Conservation (phyloP, 2,888 invertebrate species). For the Aproaerema taeniolella region DNA sequence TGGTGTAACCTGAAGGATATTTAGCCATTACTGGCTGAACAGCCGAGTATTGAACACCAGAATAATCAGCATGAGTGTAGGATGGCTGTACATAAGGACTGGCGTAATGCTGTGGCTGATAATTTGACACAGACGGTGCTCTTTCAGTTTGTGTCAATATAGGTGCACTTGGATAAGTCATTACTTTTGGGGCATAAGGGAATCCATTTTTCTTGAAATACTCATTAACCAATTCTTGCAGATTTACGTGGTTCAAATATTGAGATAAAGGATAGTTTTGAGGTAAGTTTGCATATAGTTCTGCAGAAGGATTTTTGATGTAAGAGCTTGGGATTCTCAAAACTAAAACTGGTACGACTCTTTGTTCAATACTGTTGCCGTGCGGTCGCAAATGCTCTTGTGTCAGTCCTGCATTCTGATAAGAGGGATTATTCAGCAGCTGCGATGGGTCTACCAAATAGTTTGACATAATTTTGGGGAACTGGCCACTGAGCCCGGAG, state of each 20-base stretch:
- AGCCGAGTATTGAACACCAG: constrained; percentile 67
- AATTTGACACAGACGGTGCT: constrained; percentile 25
- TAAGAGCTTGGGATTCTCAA: constrained; percentile 77
- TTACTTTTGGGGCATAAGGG: constrained; percentile 56
- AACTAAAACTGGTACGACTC: constrained; percentile 77
- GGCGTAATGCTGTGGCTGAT: constrained; percentile 55
- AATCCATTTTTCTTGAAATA: constrained; percentile 70
- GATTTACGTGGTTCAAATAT: constrained; percentile 72
- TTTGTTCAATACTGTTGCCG: constrained; percentile 48
- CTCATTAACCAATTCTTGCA: constrained; percentile 73
- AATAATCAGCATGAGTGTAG: constrained; percentile 60
- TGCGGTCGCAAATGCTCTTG: constrained; percentile 62
- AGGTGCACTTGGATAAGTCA: constrained; percentile 43
- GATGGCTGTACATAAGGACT: constrained; percentile 56
- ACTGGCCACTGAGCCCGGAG: constrained; percentile 61
- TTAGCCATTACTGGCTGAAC: constrained; percentile 70
- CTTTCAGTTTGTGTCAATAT: constrained; percentile 20
- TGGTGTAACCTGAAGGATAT: constrained; percentile 53
- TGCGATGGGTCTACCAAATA: constrained; percentile 66
- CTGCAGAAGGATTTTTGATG: constrained; percentile 67
- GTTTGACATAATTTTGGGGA: constrained; percentile 66
- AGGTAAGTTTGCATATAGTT: constrained; percentile 75
- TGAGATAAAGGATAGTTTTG: constrained; percentile 72
- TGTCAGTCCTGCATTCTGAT: constrained; percentile 69
- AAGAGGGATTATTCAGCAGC: constrained; percentile 59